Conservation (phyloP, 2,113 vertebrate genomes). For the Chaetorhynchus papuensis region DNA sequence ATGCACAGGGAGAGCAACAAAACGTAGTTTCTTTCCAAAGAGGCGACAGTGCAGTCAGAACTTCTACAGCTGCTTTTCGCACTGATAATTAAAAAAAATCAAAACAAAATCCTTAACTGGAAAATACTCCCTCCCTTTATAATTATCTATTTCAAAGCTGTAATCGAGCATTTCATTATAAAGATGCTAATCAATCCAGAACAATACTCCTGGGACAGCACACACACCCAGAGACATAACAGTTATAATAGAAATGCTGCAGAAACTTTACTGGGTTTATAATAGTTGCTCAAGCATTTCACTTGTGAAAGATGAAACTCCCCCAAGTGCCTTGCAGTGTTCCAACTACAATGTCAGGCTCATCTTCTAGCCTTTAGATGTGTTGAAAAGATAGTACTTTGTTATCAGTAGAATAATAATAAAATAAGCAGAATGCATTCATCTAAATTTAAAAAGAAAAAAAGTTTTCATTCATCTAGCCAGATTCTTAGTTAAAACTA, state of each 20-base stretch:
- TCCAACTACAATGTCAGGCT: not conserved
- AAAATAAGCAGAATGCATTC: not conserved
- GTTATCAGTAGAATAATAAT: not conserved
- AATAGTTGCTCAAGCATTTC: slow-evolving; percentile 28
- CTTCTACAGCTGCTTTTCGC: slow-evolving; percentile 45
- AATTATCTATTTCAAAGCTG: slow-evolving; percentile 59
- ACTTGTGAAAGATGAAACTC: slow-evolving; percentile 10
- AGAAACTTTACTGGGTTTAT: slow-evolving; percentile 3
- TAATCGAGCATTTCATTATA: slow-evolving; percentile 55
- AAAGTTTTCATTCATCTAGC: not conserved
- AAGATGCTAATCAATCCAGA: slow-evolving; percentile 36
- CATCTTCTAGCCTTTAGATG: not conserved
- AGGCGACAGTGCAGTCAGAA: not conserved
- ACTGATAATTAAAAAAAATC: slow-evolving; percentile 35
- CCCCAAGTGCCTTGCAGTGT: not conserved
- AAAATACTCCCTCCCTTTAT: slow-evolving; percentile 42
- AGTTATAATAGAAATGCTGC: not conserved
- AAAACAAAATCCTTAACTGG: slow-evolving; percentile 46
- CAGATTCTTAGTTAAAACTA: not conserved
- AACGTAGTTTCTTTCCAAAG: slow-evolving; percentile 10
- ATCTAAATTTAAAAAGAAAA: not conserved
- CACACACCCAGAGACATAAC: not conserved
- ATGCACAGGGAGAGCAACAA: slow-evolving; percentile 18
- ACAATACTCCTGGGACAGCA: slow-evolving; percentile 42
- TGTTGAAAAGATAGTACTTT: not conserved